These are phyloP conservation scores for Poecilia gillii DNA, from an alignment of 2,797 vertebrate species.

Conservation along the genomic window DNA sequence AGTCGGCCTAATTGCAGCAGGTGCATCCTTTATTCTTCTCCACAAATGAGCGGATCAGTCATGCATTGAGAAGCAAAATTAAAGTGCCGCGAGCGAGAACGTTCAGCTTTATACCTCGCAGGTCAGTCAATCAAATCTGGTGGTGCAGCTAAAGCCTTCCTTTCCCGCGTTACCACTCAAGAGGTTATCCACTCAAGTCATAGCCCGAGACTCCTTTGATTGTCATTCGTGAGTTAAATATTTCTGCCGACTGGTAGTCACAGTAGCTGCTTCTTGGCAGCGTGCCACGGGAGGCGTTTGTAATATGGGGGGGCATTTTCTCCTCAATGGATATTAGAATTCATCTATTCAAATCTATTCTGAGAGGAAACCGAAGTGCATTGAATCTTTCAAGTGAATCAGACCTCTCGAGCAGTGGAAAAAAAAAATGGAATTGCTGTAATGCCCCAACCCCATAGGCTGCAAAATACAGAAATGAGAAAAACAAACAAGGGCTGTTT, in stretches of 20 bases:
- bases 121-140: slow-evolving; percentile 57
- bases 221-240: slow-evolving; percentile 76
- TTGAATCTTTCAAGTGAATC: slow-evolving; percentile 73
- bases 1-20: slow-evolving; percentile 17
- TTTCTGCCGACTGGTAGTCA: slow-evolving; percentile 71
- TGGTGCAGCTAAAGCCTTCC: slow-evolving; percentile 12
- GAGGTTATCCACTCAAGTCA: slow-evolving; percentile 70
- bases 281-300: slow-evolving; percentile 43
- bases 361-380: slow-evolving; percentile 47
- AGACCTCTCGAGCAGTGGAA: slow-evolving; percentile 60
- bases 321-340: slow-evolving; percentile 69
- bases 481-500: slow-evolving; percentile 53
- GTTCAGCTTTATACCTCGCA: slow-evolving; percentile 29
- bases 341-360: slow-evolving; percentile 80
- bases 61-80: slow-evolving; percentile 54
- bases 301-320: slow-evolving; percentile 63
- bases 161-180: slow-evolving; percentile 32
- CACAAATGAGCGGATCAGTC: slow-evolving; percentile 35
- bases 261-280: slow-evolving; percentile 62
- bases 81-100: slow-evolving; percentile 25
- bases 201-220: slow-evolving; percentile 52
- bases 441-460: slow-evolving; percentile 31
- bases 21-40: slow-evolving; percentile 22
- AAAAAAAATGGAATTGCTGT: slow-evolving; percentile 56
- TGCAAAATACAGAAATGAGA: slow-evolving; percentile 42